Conservation (phyloP, 1,140 invertebrate genomes). For the Eubasilissa regina region DNA sequence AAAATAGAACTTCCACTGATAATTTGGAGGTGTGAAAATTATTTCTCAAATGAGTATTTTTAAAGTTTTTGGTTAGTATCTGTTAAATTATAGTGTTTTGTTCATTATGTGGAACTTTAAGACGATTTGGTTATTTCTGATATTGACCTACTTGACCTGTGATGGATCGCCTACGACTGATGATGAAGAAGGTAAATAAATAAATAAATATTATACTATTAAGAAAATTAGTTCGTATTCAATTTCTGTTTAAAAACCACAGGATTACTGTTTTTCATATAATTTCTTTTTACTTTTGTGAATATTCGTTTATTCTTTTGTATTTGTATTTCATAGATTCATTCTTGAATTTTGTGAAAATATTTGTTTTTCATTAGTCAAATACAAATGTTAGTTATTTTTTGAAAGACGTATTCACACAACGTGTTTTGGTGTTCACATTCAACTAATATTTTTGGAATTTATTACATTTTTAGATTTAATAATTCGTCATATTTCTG, state of each 20-base stretch:
- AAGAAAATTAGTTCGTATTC: too few relatives aligned
- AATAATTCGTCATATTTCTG: conserved; percentile 11
- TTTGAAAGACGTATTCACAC: background rate
- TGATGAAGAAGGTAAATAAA: conserved; percentile 56
- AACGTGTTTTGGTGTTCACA: background rate
- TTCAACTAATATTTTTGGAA: background rate
- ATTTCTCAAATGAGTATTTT: conserved; percentile 2
- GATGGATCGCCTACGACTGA: conserved; percentile 45
- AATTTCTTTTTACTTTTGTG: too few relatives aligned
- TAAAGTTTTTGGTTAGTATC: conserved; percentile 15
- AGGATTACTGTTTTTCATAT: background rate
- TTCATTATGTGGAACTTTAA: conserved; percentile 29
- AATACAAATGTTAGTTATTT: too few relatives aligned
- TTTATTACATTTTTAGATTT: conserved; percentile 17
- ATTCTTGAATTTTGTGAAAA: too few relatives aligned
- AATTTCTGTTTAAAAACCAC: too few relatives aligned
- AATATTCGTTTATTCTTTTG: too few relatives aligned
- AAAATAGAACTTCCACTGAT: background rate
- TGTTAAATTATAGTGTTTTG: background rate
- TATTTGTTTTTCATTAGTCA: too few relatives aligned
- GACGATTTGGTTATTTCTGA: conserved; percentile 42
- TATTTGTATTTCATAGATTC: too few relatives aligned
- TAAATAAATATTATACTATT: conserved; percentile 3
- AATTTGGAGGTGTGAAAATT: background rate
- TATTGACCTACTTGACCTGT: background rate